Conservation (phyloP, 1,140 invertebrate species). For the Tetragnatha versicolor region DNA sequence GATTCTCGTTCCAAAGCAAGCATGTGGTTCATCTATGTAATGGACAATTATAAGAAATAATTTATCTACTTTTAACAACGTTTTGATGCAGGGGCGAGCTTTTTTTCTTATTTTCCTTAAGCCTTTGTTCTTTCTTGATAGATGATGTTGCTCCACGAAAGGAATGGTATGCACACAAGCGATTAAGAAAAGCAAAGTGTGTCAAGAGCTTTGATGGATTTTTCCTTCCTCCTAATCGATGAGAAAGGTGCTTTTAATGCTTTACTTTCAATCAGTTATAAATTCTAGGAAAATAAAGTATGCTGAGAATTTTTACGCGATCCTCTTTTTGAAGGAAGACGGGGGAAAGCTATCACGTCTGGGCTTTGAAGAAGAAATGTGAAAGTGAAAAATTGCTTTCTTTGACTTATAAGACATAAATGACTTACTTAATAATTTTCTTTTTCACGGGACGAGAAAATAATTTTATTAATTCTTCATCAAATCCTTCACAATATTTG, state of each 20-base stretch:
- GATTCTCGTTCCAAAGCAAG: neutral
- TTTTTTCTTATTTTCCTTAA: neutral
- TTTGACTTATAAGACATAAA: too few species aligned
- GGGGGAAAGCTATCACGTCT: neutral
- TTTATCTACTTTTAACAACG: slow-evolving; percentile 16
- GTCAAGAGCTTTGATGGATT: slow-evolving; percentile 6
- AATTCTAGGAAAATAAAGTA: neutral
- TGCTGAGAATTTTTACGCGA: too few species aligned
- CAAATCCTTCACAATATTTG: too few species aligned
- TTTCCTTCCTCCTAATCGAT: neutral
- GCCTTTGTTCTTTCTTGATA: slow-evolving; percentile 8
- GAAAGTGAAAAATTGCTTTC: too few species aligned
- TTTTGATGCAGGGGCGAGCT: neutral
- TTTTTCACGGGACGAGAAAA: too few species aligned
- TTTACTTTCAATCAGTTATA: neutral
- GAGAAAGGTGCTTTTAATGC: slow-evolving; percentile 1
- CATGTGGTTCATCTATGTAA: neutral
- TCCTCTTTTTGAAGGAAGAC: neutral
- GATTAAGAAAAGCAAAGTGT: slow-evolving; percentile 30
- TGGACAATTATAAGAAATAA: neutral
- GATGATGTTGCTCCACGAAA: slow-evolving; percentile 2
- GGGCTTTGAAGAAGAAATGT: too few species aligned
- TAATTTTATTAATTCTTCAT: too few species aligned
- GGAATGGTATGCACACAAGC: slow-evolving; percentile 7
- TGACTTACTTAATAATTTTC: too few species aligned